Evolutionary conservation across 2,113 vertebrate genomes (phyloP), one percentile per base, ranked within the genome.

Genomic region (Vimba vimba): DNA sequence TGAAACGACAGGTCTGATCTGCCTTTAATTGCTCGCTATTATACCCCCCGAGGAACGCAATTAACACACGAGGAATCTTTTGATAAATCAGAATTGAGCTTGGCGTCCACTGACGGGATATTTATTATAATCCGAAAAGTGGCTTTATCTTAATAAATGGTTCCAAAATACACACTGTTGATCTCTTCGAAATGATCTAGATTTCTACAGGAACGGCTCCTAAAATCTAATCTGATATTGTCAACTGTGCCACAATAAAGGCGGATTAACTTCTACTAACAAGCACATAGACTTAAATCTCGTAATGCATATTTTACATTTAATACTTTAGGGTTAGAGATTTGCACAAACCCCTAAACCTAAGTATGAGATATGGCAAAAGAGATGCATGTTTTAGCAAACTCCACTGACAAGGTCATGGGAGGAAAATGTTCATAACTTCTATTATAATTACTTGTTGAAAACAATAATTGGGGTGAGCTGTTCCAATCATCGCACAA

Each of bases 1-100:
- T 59, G 71, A 77, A 81, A 74, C 13, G 79, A 66, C 64, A 87
- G 83, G 55, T 79, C 64, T 85, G 75, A 68, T 78, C 71, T 82
- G 39, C 47, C 52, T 85, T 82, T 85, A 43, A 89, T 86, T 86
- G 43, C 60, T 59, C 17, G 7, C 82, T 71, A 89, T 86, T 82
- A 79, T 15, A 80, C 85, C 85, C 71, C 78, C 78, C 9, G 43
- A 30, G 52, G 77, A 66, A 82, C 17, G 33, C 27, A 86, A 86
- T 85, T 89, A 85, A 66, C 57, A 30, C 76, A 81, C 50, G 15
- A 71, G 71, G 59, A 81, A 43, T 77, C 81, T 77, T 85, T 77
- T 77, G 73, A 86, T 79, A 78, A 69, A 68, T 71, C n/a, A 30
- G 7, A 55, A 50, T 12, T 25, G 73, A 47, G 33, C 25, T n/a